These are phyloP conservation scores for Tenualosa thibaudeaui DNA, from an alignment of 2,797 vertebrate genomes.

Conservation along the genomic window DNA sequence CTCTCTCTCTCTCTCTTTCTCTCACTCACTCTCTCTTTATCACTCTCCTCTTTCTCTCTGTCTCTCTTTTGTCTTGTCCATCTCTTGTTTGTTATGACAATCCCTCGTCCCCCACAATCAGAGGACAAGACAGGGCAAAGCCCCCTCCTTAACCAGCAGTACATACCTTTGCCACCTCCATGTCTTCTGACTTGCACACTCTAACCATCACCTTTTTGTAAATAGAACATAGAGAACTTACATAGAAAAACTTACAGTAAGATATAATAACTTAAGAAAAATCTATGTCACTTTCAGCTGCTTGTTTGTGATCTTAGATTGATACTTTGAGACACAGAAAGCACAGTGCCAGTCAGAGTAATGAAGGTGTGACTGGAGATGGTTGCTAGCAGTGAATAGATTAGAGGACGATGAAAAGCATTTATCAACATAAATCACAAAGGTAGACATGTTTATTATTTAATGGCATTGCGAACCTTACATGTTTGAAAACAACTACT, in stretches of 20 bases:
- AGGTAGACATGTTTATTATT: neutral
- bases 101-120: neutral
- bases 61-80: neutral
- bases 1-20: neutral
- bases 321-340: neutral
- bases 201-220: neutral
- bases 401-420: neutral
- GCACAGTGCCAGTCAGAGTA: neutral
- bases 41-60: neutral
- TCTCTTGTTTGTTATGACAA: constrained; percentile 6
- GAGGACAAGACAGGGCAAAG: constrained; percentile 1
- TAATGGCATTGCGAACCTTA: neutral
- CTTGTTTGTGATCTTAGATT: neutral
- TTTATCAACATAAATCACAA: neutral
- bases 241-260: too few species aligned
- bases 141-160: neutral
- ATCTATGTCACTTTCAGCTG: neutral
- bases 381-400: neutral
- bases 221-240: neutral
- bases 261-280: neutral
- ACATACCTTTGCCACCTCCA: neutral
- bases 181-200: neutral
- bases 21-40: neutral
- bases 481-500: neutral
- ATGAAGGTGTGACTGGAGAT: neutral